Conservation (phyloP, 2,797 vertebrate species). For the Amniataba percoides region DNA sequence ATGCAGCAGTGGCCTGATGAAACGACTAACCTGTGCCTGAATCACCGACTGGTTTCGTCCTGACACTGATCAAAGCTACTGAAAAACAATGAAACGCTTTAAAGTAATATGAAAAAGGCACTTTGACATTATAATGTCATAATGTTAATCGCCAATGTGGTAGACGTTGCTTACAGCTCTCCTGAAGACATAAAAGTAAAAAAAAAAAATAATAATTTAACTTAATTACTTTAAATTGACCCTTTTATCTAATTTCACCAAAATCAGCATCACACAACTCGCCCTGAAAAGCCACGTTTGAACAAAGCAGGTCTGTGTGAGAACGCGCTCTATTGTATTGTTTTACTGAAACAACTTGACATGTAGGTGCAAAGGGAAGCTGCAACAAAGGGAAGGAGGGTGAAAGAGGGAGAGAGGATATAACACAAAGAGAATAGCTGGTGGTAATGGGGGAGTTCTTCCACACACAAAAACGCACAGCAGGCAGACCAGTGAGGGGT, state of each 20-base stretch:
- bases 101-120: slow-evolving; percentile 6
- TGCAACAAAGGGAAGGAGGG: slow-evolving; percentile 57
- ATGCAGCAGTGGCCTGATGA: not conserved
- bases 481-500: not conserved
- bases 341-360: slow-evolving; percentile 60
- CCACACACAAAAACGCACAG: slow-evolving; percentile 11
- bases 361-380: slow-evolving; percentile 61
- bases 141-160: slow-evolving; percentile 1
- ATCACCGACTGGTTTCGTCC: not conserved
- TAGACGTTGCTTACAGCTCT: slow-evolving; percentile 12
- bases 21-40: not conserved
- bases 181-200: not conserved
- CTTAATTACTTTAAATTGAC: not conserved
- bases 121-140: slow-evolving; percentile 5
- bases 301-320: slow-evolving; percentile 40
- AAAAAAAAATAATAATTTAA: not conserved
- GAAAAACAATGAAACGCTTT: slow-evolving; percentile 1
- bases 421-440: slow-evolving; percentile 48
- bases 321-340: slow-evolving; percentile 44
- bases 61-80: not conserved
- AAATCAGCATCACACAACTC: not conserved
- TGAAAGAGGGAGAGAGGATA: slow-evolving; percentile 39
- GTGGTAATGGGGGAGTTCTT: slow-evolving; percentile 37
- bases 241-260: not conserved
- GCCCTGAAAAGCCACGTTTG: not conserved